Evolutionary conservation across 2,113 vertebrate genomes (phyloP).

Genomic region (Capra hircus): DNA sequence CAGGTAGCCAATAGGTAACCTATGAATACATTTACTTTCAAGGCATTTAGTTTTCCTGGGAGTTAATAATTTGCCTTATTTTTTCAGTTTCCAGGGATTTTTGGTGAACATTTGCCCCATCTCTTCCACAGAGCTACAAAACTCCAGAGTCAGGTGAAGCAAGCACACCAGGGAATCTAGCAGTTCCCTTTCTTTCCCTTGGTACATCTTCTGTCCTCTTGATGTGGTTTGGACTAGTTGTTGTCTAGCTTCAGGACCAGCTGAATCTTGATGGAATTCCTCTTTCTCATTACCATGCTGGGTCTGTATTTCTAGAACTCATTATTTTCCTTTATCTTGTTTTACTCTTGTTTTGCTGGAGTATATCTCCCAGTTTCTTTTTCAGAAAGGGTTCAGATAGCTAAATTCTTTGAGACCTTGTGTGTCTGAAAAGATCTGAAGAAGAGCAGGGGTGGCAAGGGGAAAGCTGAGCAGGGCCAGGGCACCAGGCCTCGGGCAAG

Average conservation of each 20-base stretch:
- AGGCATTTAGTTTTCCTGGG: slow-evolving; percentile 7
- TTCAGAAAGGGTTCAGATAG: neutral
- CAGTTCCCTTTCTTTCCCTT: neutral
- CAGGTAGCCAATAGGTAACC: neutral
- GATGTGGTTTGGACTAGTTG: neutral
- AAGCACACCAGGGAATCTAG: neutral
- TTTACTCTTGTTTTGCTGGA: neutral
- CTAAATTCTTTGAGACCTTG: neutral
- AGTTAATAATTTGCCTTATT: neutral
- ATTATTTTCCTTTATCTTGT: neutral
- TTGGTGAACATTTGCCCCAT: neutral
- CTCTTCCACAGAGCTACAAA: neutral
- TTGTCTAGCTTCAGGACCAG: neutral
- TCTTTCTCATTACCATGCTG: neutral
- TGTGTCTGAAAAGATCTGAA: neutral
- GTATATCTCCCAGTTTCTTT: neutral
- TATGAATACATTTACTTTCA: neutral
- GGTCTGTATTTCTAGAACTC: neutral
- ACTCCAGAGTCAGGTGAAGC: neutral
- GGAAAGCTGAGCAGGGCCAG: neutral
- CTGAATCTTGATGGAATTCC: neutral
- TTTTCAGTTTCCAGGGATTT: neutral
- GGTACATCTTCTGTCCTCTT: neutral
- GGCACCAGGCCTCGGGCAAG: fast-evolving
- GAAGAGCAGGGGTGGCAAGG: neutral